Conservation (phyloP, 1,140 invertebrate species). For the Drosophila nigrodunni region DNA sequence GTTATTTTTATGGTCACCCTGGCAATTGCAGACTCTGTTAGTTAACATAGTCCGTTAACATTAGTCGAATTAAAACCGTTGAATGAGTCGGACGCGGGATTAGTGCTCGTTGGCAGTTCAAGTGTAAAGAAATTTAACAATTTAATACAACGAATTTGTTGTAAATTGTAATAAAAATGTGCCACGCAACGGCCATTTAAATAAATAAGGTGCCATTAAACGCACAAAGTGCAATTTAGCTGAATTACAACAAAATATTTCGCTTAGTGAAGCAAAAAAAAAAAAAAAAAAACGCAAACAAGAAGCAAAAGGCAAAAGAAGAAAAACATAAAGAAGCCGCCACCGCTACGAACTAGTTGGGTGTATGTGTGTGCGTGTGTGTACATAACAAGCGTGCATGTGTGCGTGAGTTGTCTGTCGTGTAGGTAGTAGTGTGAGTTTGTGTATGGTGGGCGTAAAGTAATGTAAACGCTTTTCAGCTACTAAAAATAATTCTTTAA, state of each 20-base stretch:
- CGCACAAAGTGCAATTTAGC: constrained; percentile 22
- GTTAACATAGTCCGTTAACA: constrained; percentile 40
- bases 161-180: constrained; percentile 41
- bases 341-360: constrained; percentile 50
- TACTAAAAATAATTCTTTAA: constrained; percentile 19
- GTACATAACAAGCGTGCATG: constrained; percentile 27
- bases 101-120: constrained; percentile 30
- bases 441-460: constrained; percentile 44
- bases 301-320: constrained; percentile 56
- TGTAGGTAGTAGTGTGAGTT: constrained; percentile 41
- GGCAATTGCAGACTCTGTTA: constrained; percentile 19
- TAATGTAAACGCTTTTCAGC: constrained; percentile 27
- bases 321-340: constrained; percentile 77
- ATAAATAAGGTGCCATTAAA: constrained; percentile 26
- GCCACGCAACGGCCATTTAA: constrained; percentile 29
- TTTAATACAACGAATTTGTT: constrained; percentile 48
- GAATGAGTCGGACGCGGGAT: constrained; percentile 39
- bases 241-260: constrained; percentile 51
- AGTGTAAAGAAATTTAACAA: constrained; percentile 58
- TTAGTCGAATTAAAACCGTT: constrained; percentile 42
- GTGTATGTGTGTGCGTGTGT: constrained; percentile 52
- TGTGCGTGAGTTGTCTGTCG: constrained; percentile 33
- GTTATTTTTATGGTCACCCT: constrained; percentile 9
- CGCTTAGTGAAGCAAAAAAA: constrained; percentile 30
- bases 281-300: constrained; percentile 38